Evolutionary conservation across 2,888 invertebrate species (phyloP).

Genomic region (Eilema griseolum): DNA sequence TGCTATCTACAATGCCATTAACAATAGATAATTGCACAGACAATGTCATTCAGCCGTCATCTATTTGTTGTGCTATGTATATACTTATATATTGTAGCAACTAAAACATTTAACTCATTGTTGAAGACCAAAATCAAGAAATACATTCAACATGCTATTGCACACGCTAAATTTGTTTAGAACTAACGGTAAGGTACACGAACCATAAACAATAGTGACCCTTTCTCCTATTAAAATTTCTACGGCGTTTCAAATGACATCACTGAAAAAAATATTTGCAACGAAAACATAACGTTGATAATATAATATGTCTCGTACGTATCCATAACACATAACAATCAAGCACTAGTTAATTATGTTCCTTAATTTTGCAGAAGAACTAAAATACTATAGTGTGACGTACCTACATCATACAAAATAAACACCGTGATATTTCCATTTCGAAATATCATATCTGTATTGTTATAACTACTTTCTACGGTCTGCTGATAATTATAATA

Average conservation of each 20-base stretch:
- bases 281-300: not conserved
- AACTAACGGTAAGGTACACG: slow-evolving; percentile 60
- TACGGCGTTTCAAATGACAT: slow-evolving; percentile 35
- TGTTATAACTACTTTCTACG: slow-evolving; percentile 60
- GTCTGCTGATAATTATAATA: slow-evolving; percentile 67
- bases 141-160: slow-evolving; percentile 36
- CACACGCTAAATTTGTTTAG: slow-evolving; percentile 46
- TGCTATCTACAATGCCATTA: slow-evolving; percentile 4
- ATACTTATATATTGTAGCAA: slow-evolving; percentile 4
- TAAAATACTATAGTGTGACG: slow-evolving; percentile 6
- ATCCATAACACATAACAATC: not conserved
- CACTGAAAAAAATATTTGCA: slow-evolving; percentile 10
- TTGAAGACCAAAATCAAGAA: slow-evolving; percentile 38
- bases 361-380: not conserved
- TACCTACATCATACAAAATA: slow-evolving; percentile 22
- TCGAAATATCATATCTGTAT: slow-evolving; percentile 38
- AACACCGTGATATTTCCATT: slow-evolving; percentile 38
- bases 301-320: not conserved
- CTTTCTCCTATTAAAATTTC: slow-evolving; percentile 55
- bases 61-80: slow-evolving; percentile 17
- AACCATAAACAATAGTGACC: slow-evolving; percentile 58
- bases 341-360: not conserved
- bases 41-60: slow-evolving; percentile 14
- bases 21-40: slow-evolving; percentile 16
- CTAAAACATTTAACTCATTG: slow-evolving; percentile 38